Evolutionary conservation across 2,888 invertebrate species (phyloP).

Genomic region (Polymixis flavicincta): DNA sequence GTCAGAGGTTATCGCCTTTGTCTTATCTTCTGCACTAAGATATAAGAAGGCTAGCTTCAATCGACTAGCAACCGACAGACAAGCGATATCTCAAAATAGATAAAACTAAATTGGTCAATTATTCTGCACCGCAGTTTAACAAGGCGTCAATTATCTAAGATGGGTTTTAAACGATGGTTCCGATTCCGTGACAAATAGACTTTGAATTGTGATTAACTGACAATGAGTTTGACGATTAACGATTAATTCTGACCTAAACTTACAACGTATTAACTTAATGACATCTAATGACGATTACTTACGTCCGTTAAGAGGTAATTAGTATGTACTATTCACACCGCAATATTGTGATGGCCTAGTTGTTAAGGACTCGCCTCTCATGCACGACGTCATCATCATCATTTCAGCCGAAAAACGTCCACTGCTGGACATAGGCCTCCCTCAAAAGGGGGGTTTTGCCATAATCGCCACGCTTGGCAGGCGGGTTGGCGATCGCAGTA

Average conservation of each 20-base stretch:
- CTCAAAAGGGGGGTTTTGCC: too few species aligned
- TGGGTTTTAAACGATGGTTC: constrained; percentile 63
- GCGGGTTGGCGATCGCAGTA: too few species aligned
- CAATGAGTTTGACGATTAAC: constrained; percentile 64
- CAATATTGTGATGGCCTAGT: neutral
- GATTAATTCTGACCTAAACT: constrained; percentile 52
- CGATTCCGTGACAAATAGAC: constrained; percentile 65
- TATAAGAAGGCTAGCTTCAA: constrained; percentile 22
- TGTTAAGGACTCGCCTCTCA: neutral
- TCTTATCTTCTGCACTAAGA: constrained; percentile 34
- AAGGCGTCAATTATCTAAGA: constrained; percentile 51
- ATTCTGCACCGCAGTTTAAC: constrained; percentile 50
- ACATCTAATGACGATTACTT: constrained; percentile 24
- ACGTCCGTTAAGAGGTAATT: constrained; percentile 18
- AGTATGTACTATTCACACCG: constrained; percentile 1
- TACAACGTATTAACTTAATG: constrained; percentile 53
- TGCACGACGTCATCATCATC: neutral
- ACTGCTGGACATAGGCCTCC: too few species aligned
- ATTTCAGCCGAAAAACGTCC: too few species aligned
- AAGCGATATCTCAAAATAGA: constrained; percentile 50
- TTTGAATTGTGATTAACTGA: constrained; percentile 63
- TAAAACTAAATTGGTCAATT: constrained; percentile 59
- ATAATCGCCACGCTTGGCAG: too few species aligned
- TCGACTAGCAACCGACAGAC: constrained; percentile 25
- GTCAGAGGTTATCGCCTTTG: constrained; percentile 57